Evolutionary conservation across 2,113 vertebrate species (phyloP).

Genomic region (Odobenus rosmarus): DNA sequence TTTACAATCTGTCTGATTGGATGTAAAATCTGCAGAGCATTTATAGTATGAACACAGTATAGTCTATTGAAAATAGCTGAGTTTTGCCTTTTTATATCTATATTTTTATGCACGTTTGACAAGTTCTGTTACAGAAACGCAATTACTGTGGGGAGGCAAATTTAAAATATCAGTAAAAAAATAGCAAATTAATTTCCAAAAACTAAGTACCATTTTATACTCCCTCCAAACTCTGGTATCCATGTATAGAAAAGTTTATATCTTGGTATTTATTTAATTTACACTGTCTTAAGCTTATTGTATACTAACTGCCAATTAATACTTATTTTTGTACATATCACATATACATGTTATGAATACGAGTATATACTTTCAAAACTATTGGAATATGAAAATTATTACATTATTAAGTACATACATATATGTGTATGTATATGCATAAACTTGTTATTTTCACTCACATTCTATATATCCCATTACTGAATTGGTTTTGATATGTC

Average conservation of each 20-base stretch:
- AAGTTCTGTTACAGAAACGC: not conserved
- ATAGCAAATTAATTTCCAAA: slow-evolving; percentile 14
- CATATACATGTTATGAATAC: not conserved
- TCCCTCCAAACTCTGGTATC: not conserved
- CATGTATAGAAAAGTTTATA: not conserved
- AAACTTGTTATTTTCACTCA: not conserved
- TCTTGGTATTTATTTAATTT: not conserved
- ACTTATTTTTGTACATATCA: not conserved
- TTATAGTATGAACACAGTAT: not conserved
- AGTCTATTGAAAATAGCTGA: not conserved
- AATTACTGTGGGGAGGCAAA: not conserved
- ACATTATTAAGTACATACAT: not conserved
- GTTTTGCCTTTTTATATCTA: not conserved
- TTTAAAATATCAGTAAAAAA: slow-evolving; percentile 44
- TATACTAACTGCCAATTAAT: not conserved
- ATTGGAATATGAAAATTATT: not conserved
- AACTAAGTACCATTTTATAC: not conserved
- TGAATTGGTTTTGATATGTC: not conserved
- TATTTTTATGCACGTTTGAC: not conserved
- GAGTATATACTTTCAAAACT: not conserved
- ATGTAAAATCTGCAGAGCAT: not conserved
- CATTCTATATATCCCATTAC: not conserved
- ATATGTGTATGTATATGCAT: not conserved
- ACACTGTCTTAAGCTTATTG: not conserved
- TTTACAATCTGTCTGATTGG: not conserved